These are phyloP conservation scores for Pocillopora grandis DNA, from an alignment of 92 coral and sea anemone species.

Conservation along the genomic window DNA sequence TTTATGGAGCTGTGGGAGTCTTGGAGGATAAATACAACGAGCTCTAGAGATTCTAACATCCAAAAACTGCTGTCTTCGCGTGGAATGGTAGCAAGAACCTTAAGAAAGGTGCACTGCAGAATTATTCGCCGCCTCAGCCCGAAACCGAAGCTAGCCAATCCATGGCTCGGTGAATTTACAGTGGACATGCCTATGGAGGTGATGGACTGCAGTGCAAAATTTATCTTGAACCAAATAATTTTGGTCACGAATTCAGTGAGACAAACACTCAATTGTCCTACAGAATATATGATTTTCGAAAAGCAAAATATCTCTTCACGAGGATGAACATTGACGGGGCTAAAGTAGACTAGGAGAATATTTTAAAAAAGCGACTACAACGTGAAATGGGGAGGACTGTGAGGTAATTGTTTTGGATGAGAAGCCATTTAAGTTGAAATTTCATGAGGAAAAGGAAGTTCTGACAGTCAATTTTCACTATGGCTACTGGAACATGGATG, in stretches of 20 bases:
- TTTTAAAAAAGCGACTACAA: constrained; percentile 36
- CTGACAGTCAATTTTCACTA: constrained; percentile 49
- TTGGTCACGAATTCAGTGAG: constrained; percentile 50
- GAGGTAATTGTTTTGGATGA: constrained; percentile 42
- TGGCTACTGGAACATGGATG: constrained; percentile 52
- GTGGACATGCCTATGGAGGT: constrained; percentile 65
- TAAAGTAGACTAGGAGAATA: constrained; percentile 19
- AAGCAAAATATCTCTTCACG: constrained; percentile 49
- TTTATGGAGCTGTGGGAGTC: constrained; percentile 27
- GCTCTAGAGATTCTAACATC: constrained; percentile 28
- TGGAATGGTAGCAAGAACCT: constrained; percentile 53
- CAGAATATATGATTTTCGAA: constrained; percentile 43
- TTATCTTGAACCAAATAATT: constrained; percentile 49
- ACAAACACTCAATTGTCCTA: constrained; percentile 31
- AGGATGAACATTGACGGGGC: constrained; percentile 53
- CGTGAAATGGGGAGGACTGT: constrained; percentile 31
- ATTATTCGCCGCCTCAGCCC: constrained; percentile 46
- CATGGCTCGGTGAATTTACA: constrained; percentile 56
- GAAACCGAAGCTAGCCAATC: constrained; percentile 47
- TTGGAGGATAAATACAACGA: constrained; percentile 45
- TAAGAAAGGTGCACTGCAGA: constrained; percentile 50
- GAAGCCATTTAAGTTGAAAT: constrained; percentile 41
- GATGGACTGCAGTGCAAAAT: constrained; percentile 40
- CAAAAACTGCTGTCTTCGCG: constrained; percentile 39
- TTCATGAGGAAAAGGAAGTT: constrained; percentile 47